Evolutionary conservation across 1,140 invertebrate species (phyloP).

Genomic region (Bombus confusus): DNA sequence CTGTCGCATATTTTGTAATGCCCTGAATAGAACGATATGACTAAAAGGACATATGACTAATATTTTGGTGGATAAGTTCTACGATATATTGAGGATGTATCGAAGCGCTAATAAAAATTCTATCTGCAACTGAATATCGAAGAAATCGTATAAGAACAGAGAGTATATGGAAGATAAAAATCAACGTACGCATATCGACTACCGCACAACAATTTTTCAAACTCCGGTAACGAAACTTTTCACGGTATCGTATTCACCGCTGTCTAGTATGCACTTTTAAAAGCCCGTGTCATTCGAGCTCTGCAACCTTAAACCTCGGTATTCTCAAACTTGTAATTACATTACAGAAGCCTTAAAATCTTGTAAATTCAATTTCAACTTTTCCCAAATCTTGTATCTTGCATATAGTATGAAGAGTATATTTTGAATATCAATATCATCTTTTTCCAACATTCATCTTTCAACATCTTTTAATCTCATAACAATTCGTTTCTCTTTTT

Average conservation of each 20-base stretch:
- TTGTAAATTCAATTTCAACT: neutral
- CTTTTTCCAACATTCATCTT: neutral
- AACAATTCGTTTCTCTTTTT: neutral
- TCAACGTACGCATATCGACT: neutral
- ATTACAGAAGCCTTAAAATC: neutral
- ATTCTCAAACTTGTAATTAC: constrained; percentile 4
- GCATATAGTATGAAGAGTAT: neutral
- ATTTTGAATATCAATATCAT: neutral
- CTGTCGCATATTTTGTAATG: too few relatives aligned
- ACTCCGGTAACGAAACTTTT: neutral
- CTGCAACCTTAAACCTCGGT: neutral
- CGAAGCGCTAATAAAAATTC: too few relatives aligned
- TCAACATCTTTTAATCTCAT: neutral
- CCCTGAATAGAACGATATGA: too few relatives aligned
- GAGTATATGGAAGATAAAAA: too few relatives aligned
- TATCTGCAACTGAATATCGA: too few relatives aligned
- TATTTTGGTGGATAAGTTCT: too few relatives aligned
- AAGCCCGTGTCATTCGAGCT: neutral
- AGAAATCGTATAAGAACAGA: too few relatives aligned
- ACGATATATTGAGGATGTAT: too few relatives aligned
- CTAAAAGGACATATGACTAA: too few relatives aligned
- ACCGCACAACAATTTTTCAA: neutral
- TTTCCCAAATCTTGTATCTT: neutral
- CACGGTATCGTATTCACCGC: neutral
- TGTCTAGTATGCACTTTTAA: neutral